These are phyloP conservation scores for Ladona fulva DNA, from an alignment of 1,140 invertebrate genomes.

Conservation along the genomic window DNA sequence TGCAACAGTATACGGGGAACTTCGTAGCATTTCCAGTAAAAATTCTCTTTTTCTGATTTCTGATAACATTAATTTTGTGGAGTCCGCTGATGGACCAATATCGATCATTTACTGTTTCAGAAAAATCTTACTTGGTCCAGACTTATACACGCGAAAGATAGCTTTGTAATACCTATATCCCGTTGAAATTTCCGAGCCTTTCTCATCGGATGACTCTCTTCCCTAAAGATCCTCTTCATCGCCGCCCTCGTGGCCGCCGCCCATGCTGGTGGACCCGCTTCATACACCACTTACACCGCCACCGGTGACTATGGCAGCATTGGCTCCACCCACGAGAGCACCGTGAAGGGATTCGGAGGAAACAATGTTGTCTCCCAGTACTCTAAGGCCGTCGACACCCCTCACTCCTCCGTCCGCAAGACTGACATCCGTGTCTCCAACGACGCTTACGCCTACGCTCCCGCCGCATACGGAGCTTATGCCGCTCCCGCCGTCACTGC, in stretches of 20 bases:
- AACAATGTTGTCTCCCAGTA: constrained; percentile 36
- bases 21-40: too few relatives aligned
- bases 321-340: background rate
- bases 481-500: constrained; percentile 31
- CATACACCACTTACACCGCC: constrained; percentile 27
- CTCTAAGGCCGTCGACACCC: constrained; percentile 50
- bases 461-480: constrained; percentile 31
- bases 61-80: too few relatives aligned
- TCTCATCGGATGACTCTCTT: background rate
- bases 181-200: too few relatives aligned
- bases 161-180: too few relatives aligned
- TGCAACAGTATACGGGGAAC: too few relatives aligned
- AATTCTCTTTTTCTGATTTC: too few relatives aligned
- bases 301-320: constrained; percentile 27
- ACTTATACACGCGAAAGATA: too few relatives aligned
- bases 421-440: constrained; percentile 49
- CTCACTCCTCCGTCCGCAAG: constrained; percentile 52
- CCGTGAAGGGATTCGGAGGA: background rate
- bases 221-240: background rate
- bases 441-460: constrained; percentile 40
- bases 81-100: too few relatives aligned
- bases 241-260: constrained; percentile 21
- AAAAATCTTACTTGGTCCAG: too few relatives aligned
- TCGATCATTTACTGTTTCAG: too few relatives aligned
- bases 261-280: constrained; percentile 34